Base-by-base conservation (phyloP, 2,888 invertebrate species). In the Gonocerus acuteangulatus region DNA sequence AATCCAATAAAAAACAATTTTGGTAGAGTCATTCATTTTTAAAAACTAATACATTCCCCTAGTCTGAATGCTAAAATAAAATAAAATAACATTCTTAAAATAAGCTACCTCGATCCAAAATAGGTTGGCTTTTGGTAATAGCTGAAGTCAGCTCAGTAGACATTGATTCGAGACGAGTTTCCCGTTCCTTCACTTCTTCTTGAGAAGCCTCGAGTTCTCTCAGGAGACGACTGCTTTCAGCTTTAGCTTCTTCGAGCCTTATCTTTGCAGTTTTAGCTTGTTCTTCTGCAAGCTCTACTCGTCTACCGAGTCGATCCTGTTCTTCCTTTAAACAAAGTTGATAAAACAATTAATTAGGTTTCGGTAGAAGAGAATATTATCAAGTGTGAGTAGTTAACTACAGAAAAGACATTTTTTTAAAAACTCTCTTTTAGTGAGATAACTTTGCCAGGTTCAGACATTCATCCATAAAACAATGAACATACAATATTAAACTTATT, bases 241-340 rank as follows among this genome's bases (percentile, higher is more conserved):
- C 75, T 68, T 82, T 84, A 74, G 89, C 89, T 73, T 89, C 88
- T 67, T 82, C 79, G 78, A 87, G 82, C 47, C 84, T 79, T 60
- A 81, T 75, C 70, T 82, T 82, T 0, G 85, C 85, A 1, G 79
- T 80, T 67, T 83, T 79, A 0, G 85, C 79, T 72, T 87, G 84
- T 6, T 83, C 78, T 71, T 88, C 85, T 21, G 88, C 75, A 70
- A 86, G 85, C 27, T 80, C 75, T 0, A 84, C 78, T 16, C 87
- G 73, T 71, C 88, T 85, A 65, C 87, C 80, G 73, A 89, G 89
- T 56, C 85, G 78, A 71, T 89, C 88, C 73, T 89, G 89, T 74
- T 90, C 89, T 72, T 90, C 89, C 72, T 89, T 86, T 32, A 59
- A 54, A 11, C 15, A 1, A n/a, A n/a, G n/a, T n/a, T n/a, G n/a